Base-by-base conservation (phyloP, 1,140 invertebrate species). In the Acyrthosiphon pisum region DNA sequence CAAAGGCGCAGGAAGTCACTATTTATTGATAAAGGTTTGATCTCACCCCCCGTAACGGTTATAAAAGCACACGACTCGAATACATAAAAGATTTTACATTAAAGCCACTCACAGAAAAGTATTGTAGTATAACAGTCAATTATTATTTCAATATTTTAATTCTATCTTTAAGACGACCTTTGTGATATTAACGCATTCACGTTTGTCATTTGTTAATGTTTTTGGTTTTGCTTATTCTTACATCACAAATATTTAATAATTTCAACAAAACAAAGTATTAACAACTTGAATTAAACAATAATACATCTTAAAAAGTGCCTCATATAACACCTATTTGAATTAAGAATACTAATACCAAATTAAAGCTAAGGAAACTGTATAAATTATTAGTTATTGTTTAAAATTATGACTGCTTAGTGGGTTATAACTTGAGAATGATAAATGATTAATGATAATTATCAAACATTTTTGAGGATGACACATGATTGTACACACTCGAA, bases 1-100 rank as follows among this genome's bases (percentile, higher is more conserved):
- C 91, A 53, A 30, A 86, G 48, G 35, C 91, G 91, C 48, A 81
- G 91, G 35, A 86, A 84, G 53, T 93, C 91, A 26, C 46, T 30
- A 9, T 93, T 84, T 44, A 35, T 93, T 50, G 91, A 93, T 56
- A 93, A 93, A 93, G 91, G 91, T 93, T 93, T 86, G 91, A 26
- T 26, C 26, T 30, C 23, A 35, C 90, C 37, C 56, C 14, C 44
- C n/a, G 50, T 18, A 37, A n/a, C 35, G 88, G 88, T 90, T 37
- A 30, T 50, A 2, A 35, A 89, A 89, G 50, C 86, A 50, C 86
- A 87, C 44, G 44, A 35, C 30, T 48, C 86, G 86, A 87, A 48
- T 35, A 20, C 23, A 26, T 84, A 30, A 26, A 76, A 0, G 11
- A 18, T 35, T 4, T 76, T 76, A n/a, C 6, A n/a, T n/a, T 18